phyloP scores from a whole-genome alignment of 2,113 vertebrate species.

The Asarcornis scutulata region DNA sequence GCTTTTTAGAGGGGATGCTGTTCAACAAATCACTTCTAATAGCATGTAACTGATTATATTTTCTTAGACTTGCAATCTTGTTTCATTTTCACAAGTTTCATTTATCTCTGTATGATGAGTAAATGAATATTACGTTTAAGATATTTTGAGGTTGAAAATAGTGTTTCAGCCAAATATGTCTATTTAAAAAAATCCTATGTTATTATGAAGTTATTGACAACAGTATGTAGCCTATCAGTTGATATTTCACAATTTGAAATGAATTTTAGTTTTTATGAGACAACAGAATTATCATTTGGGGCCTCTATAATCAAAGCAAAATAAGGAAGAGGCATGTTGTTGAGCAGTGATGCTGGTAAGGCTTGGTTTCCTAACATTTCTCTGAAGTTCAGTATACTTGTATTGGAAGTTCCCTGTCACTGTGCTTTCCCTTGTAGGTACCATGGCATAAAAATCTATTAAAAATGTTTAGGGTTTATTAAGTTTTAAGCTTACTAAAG shows the following conservation, averaged over 20 bases:
- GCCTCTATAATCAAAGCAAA: background rate
- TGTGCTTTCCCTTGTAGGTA: background rate
- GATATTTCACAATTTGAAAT: background rate
- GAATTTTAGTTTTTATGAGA: background rate
- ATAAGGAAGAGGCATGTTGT: background rate
- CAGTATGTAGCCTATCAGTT: background rate
- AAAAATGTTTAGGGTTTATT: background rate
- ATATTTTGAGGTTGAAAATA: background rate
- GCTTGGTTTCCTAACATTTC: background rate
- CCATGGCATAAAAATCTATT: too few relatives aligned
- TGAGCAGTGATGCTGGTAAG: background rate
- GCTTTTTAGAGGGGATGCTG: background rate
- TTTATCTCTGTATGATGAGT: background rate
- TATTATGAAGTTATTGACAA: background rate
- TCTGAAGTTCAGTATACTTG: background rate
- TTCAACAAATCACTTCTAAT: background rate
- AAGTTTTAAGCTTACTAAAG: background rate
- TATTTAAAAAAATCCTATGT: background rate
- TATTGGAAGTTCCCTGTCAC: background rate
- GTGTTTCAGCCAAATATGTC: background rate
- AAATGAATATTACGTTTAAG: background rate
- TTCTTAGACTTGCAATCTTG: background rate
- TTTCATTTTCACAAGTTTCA: background rate
- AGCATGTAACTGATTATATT: rapidly evolving
- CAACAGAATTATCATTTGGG: background rate